Evolutionary conservation across 2,888 invertebrate genomes (phyloP), one percentile per base, ranked within the genome.

Genomic region (Ormia ochracea): DNA sequence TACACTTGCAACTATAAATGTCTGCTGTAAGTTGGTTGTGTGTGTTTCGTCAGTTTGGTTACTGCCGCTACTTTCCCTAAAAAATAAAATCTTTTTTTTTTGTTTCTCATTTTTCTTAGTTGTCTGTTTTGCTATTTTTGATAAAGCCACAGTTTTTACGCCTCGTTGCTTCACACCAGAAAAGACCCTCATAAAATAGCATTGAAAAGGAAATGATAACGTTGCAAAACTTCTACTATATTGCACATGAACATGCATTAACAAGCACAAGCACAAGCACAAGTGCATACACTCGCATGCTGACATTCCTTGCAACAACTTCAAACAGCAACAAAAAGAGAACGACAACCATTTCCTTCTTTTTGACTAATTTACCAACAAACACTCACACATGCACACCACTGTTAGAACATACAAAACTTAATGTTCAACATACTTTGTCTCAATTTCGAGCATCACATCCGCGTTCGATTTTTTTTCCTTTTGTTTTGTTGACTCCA

Each of bases 181-280:
- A 80, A 76, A 80, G 66, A 72, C 80, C 80, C 70, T 66, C 80
- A 80, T 80, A 76, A 80, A 80, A 68, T 76, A 80, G 76, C 80
- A 80, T 80, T 80, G 80, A 80, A 80, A 80, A 80, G 80, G 80
- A 78, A 75, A 78, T 78, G 72, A 75, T 78, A 78, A 72, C 74
- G 68, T 76, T 76, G 76, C 78, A 76, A 80, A 77, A 77, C 56
- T 74, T 74, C 66, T 68, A 78, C 76, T 69, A 61, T 75, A 56
- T 59, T 74, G 74, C 75, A 73, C 73, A 81, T 78, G 78, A 76
- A 72, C 68, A 77, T 80, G 82, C 82, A 80, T 58, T 76, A 48
- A 63, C 45, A 65, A 6, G 19, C 31, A 41, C 36, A 28, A 17
- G 54, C 66, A 56, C 7, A n/a, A 43, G 50, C n/a, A n/a, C n/a